Conservation (phyloP, 2,797 vertebrate genomes). For the Coregonus sp. region DNA sequence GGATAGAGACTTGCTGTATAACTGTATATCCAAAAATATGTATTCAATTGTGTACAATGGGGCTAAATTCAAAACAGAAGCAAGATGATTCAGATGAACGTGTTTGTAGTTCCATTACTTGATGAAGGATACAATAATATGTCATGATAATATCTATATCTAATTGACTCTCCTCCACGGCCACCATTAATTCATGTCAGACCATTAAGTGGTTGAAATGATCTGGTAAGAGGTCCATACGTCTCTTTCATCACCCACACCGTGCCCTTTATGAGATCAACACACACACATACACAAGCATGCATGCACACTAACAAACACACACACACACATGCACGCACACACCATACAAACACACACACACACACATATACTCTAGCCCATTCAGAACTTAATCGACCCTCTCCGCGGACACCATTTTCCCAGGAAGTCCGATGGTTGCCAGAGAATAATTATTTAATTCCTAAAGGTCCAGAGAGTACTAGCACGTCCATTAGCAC, state of each 20-base stretch:
- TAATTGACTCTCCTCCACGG: constrained; percentile 74
- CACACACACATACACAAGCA: constrained; percentile 10
- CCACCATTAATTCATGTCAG: constrained; percentile 75
- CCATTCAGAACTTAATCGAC: constrained; percentile 73
- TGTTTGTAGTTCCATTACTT: constrained; percentile 49
- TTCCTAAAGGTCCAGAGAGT: constrained; percentile 68
- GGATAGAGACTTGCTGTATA: constrained; percentile 60
- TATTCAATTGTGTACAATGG: constrained; percentile 63
- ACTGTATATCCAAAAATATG: constrained; percentile 55
- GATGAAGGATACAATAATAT: constrained; percentile 72
- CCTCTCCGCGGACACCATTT: constrained; percentile 60
- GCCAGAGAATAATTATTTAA: constrained; percentile 66
- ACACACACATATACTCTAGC: constrained; percentile 40
- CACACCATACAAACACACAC: neutral
- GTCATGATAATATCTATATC: constrained; percentile 78
- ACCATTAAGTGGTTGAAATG: constrained; percentile 79
- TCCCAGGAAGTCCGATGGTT: constrained; percentile 61
- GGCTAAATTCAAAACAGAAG: constrained; percentile 60
- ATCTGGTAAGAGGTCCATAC: constrained; percentile 78
- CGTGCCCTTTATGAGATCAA: constrained; percentile 77
- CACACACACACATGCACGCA: too few relatives aligned
- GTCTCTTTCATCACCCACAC: constrained; percentile 45
- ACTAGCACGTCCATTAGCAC: constrained; percentile 65
- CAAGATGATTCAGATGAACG: constrained; percentile 40
- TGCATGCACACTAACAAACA: too few relatives aligned